Evolutionary conservation across 2,888 invertebrate genomes (phyloP).

Genomic region (Pyrgus malvae): DNA sequence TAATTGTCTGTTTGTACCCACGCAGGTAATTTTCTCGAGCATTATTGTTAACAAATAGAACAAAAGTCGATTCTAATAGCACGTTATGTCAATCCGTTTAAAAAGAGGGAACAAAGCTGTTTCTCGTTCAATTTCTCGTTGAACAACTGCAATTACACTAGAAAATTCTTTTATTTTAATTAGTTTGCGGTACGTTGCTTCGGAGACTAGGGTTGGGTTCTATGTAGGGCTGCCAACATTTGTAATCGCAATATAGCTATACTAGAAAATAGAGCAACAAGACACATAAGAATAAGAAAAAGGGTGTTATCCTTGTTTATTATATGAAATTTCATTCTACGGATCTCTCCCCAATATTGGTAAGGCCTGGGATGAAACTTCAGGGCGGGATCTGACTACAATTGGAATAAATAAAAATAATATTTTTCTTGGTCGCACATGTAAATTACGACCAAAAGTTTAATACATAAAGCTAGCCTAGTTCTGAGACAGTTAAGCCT

Average conservation of each 20-base stretch:
- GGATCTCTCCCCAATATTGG: too few species aligned
- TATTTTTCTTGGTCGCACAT: too few species aligned
- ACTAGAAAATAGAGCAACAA: background rate
- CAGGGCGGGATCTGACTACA: too few species aligned
- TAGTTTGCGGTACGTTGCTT: constrained; percentile 24
- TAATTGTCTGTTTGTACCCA: constrained; percentile 12
- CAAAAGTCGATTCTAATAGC: constrained; percentile 16
- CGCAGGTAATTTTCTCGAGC: constrained; percentile 10
- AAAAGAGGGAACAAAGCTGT: constrained; percentile 21
- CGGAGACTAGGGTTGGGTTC: constrained; percentile 20
- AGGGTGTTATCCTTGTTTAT: too few species aligned
- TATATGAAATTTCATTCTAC: too few species aligned
- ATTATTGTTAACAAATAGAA: constrained; percentile 20
- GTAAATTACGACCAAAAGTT: too few species aligned
- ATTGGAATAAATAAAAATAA: too few species aligned
- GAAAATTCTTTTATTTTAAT: constrained; percentile 27
- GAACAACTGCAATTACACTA: constrained; percentile 25
- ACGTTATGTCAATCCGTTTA: constrained; percentile 27
- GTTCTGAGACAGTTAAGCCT: too few species aligned
- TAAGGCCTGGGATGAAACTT: too few species aligned
- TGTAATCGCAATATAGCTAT: background rate
- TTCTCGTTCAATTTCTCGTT: constrained; percentile 22
- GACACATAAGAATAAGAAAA: background rate
- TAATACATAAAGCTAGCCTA: too few species aligned
- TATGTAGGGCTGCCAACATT: constrained; percentile 11